These are phyloP conservation scores for Panthera uncia DNA, from an alignment of 2,113 vertebrate genomes.

Conservation along the genomic window DNA sequence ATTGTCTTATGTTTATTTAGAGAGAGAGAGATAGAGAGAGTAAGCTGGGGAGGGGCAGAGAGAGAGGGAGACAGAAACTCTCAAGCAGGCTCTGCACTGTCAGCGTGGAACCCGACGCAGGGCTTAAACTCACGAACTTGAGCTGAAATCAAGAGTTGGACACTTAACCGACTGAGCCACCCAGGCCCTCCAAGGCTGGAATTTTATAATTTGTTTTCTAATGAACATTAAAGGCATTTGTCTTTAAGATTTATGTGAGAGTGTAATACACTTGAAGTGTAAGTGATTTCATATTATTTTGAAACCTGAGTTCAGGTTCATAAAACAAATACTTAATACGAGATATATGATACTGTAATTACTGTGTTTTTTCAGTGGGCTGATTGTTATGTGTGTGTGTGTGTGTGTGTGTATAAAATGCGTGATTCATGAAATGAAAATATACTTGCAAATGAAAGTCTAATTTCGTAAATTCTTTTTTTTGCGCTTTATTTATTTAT, in stretches of 20 bases:
- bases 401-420: background rate
- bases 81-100: too few species aligned
- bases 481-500: too few species aligned
- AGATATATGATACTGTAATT: conserved; percentile 30
- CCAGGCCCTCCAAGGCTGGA: background rate
- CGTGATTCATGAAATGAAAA: background rate
- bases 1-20: too few species aligned
- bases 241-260: conserved; percentile 1
- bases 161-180: too few species aligned
- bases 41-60: too few species aligned
- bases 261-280: background rate
- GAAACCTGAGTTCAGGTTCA: conserved; percentile 3
- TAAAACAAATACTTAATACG: conserved; percentile 42
- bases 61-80: too few species aligned
- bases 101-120: fast-evolving
- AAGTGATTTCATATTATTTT: conserved; percentile 31
- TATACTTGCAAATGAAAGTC: conserved; percentile 44
- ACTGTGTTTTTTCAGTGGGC: background rate
- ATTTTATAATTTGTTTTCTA: conserved; percentile 2
- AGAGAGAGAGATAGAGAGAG: too few species aligned
- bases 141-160: too few species aligned
- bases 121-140: too few species aligned
- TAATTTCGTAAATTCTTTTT: background rate
- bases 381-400: background rate
- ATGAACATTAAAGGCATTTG: background rate